Base-by-base conservation (phyloP, 53 echinoderm and acorn worm species). In the Holothuria scabra region DNA sequence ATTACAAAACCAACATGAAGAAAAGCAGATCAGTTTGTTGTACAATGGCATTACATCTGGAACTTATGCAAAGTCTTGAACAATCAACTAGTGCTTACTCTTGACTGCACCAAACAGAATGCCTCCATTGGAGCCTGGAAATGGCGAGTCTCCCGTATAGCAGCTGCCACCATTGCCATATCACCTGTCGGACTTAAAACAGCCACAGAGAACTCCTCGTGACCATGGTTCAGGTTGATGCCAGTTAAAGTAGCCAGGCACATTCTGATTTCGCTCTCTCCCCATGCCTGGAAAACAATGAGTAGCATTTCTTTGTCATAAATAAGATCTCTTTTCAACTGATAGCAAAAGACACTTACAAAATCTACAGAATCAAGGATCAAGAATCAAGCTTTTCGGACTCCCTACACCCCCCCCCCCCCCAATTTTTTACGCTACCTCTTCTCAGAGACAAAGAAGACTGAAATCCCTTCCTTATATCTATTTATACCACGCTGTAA, bases 171-270 rank as follows among this genome's bases (percentile, higher is more conserved):
- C 37, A 32, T 32, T 2, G 67, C 12, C 67, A 67, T 67, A 2
- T 33, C 67, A 28, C 33, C 67, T 32, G 33, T 32, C 21, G 67
- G 37, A 67, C 67, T 67, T 32, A 67, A 10, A 33, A 67, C 33
- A 33, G 33, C 67, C 12, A 32, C 67, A 67, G 33, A 31, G 67
- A 33, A 37, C 30, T 67, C 67, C 29, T 32, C 19, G 12, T 67
- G 29, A 12, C 67, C 67, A 67, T 67, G 67, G 33, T 67, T 67
- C 29, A 67, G 29, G 33, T 67, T 67, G 33, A 67, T 67, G 30
- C 67, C 67, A 12, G 67, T 67, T 28, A 67, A 18, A 31, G 29
- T 32, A 67, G 67, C 29, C 13, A 33, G 33, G 19, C 67, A 67
- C 0, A 19, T 67, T 13, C 30, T 67, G 30, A 67, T 32, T 18